A percentile compares a stretch with the other conserved stretches of the same genome.
phyloP scores from a whole-genome alignment of 2,797 vertebrate species.

The Anas georgica region DNA sequence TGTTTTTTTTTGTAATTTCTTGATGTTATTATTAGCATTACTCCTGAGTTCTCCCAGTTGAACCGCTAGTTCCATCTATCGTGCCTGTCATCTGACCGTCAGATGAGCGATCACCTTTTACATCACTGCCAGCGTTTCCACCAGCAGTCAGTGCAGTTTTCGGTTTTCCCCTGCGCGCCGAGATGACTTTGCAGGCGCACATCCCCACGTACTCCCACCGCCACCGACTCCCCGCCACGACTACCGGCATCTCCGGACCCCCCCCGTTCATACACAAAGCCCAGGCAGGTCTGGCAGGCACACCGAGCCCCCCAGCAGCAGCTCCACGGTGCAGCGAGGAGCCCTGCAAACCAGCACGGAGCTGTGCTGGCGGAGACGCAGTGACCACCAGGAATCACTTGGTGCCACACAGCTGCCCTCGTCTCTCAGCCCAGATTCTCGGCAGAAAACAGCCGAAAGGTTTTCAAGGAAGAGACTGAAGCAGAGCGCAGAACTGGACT shows the following conservation, averaged over 20 bases:
- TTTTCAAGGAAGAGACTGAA: neutral
- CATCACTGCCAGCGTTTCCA: neutral
- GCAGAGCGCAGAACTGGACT: neutral
- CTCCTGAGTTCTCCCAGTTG: neutral
- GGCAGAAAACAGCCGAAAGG: rapidly evolving
- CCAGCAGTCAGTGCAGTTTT: neutral
- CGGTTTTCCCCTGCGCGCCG: neutral
- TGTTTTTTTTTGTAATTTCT: constrained; percentile 8
- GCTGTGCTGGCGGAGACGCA: too few species aligned
- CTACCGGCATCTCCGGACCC: neutral
- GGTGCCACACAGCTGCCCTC: rapidly evolving
- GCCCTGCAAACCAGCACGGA: rapidly evolving
- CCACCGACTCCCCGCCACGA: neutral
- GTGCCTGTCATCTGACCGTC: neutral
- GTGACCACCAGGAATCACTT: rapidly evolving
- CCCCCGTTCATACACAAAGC: neutral
- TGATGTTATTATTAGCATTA: neutral
- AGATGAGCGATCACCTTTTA: neutral
- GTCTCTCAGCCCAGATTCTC: neutral
- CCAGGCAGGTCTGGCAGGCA: neutral
- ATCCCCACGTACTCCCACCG: neutral
- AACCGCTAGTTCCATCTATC: neutral
- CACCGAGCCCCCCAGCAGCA: neutral
- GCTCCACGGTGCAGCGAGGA: neutral
- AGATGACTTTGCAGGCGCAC: neutral